phyloP scores from a whole-genome alignment of 1,140 invertebrate species.

The Dolichoris vasculosae region DNA sequence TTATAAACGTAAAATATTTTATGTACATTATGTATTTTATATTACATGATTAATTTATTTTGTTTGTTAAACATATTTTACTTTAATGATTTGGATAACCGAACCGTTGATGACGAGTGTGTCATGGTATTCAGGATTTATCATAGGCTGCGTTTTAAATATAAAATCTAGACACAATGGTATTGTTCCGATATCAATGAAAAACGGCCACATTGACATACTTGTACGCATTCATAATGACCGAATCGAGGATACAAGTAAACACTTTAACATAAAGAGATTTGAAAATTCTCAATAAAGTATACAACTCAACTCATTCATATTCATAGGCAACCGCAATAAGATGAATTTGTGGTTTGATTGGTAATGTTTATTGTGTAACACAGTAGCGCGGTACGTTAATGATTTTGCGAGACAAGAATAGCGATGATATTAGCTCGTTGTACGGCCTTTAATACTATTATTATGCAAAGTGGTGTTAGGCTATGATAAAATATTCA shows the following conservation, averaged over 20 bases:
- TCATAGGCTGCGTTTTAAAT: conserved; percentile 61
- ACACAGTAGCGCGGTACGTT: conserved; percentile 6
- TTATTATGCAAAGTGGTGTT: conserved; percentile 12
- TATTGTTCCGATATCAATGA: conserved; percentile 66
- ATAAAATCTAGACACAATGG: conserved; percentile 63
- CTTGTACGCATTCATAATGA: conserved; percentile 63
- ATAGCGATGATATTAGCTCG: background rate
- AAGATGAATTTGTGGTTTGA: conserved; percentile 50
- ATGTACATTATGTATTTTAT: no score
- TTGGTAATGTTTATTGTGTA: background rate
- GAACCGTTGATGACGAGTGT: no score
- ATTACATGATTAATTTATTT: no score
- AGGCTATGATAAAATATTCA: background rate
- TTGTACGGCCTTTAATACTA: background rate
- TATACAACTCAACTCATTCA: background rate
- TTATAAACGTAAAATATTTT: no score
- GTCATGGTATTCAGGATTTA: background rate
- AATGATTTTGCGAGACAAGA: background rate
- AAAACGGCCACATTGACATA: conserved; percentile 10
- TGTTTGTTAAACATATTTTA: no score
- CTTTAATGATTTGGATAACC: no score
- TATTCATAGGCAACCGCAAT: conserved; percentile 48
- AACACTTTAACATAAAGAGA: conserved; percentile 14
- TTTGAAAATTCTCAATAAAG: background rate
- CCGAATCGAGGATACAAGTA: conserved; percentile 62